A percentile compares a stretch with the other conserved stretches of the same genome.
phyloP scores from a whole-genome alignment of 2,113 vertebrate genomes.

The Chamaea fasciata region DNA sequence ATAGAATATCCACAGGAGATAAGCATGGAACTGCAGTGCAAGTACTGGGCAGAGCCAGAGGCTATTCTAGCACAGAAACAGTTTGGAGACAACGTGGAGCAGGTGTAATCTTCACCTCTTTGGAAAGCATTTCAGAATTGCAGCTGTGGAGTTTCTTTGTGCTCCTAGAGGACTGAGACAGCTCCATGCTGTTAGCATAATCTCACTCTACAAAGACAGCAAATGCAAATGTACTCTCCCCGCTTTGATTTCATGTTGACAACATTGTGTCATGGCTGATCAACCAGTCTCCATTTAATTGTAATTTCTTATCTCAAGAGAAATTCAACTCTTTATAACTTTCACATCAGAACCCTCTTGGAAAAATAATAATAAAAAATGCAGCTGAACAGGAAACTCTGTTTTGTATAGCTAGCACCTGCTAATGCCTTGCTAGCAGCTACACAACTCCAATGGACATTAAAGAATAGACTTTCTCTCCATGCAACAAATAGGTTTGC shows the following conservation, averaged over 20 bases:
- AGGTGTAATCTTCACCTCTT: neutral
- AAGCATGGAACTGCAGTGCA: neutral
- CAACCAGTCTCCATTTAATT: neutral
- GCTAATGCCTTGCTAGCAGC: neutral
- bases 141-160: neutral
- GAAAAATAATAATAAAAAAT: neutral
- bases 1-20: neutral
- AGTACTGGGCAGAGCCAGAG: neutral
- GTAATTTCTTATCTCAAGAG: neutral
- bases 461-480: neutral
- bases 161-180: neutral
- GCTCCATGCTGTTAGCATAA: neutral
- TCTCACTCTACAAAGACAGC: neutral
- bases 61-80: neutral
- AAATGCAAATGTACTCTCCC: neutral
- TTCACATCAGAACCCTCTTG: neutral
- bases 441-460: neutral
- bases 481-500: neutral
- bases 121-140: neutral
- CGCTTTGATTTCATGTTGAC: neutral
- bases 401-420: neutral
- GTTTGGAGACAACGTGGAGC: neutral
- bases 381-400: neutral
- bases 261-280: neutral
- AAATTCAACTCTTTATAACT: neutral